Conservation (phyloP, 2,113 vertebrate genomes). For the Hippocampus abdominalis region DNA sequence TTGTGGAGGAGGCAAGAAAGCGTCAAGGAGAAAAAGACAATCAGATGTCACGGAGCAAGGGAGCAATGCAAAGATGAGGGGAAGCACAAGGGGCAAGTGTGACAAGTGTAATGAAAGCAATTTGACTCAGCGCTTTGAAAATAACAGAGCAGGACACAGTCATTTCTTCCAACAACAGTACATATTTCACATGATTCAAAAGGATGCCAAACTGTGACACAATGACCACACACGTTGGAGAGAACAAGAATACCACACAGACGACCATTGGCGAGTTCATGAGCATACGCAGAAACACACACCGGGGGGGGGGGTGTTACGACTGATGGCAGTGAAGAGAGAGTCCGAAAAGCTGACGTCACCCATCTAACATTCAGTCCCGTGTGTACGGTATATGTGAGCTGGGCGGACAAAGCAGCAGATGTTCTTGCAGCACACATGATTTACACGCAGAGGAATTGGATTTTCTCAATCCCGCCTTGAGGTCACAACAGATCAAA, state of each 20-base stretch:
- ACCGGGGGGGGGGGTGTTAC: constrained; percentile 57
- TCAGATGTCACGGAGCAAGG: background rate
- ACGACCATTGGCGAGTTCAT: constrained; percentile 44
- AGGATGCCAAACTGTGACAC: constrained; percentile 7
- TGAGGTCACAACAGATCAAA: constrained; percentile 62
- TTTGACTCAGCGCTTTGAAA: constrained; percentile 23
- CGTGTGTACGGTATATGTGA: constrained; percentile 36
- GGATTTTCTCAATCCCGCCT: constrained; percentile 45
- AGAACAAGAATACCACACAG: constrained; percentile 29
- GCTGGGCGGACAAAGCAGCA: constrained; percentile 48
- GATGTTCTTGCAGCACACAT: constrained; percentile 62
- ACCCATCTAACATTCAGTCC: constrained; percentile 56
- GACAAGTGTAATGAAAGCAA: constrained; percentile 12
- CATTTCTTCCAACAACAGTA: constrained; percentile 22
- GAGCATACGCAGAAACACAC: constrained; percentile 26
- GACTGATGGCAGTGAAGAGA: constrained; percentile 55
- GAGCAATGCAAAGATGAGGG: background rate
- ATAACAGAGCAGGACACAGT: constrained; percentile 18
- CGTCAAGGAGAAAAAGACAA: constrained; percentile 23
- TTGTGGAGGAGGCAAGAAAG: constrained; percentile 23
- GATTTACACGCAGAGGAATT: constrained; percentile 58
- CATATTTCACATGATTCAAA: constrained; percentile 4
- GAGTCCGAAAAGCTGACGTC: constrained; percentile 71
- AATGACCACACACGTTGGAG: constrained; percentile 48
- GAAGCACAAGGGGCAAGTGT: background rate